These are phyloP conservation scores for Eublepharis macularius DNA, from an alignment of 2,113 vertebrate genomes.

Conservation along the genomic window DNA sequence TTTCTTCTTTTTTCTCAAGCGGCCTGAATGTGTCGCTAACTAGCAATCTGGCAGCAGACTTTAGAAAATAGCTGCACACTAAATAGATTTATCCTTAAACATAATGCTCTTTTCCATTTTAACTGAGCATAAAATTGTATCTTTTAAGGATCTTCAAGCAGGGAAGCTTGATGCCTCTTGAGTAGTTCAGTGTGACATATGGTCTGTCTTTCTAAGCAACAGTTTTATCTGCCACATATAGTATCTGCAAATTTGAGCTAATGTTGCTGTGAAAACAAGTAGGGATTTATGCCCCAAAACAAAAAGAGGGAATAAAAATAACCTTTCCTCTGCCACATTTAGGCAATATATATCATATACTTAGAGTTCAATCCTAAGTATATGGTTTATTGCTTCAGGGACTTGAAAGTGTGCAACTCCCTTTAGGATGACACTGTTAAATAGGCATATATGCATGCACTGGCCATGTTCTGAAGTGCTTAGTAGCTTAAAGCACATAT, in stretches of 20 bases:
- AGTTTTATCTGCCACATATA: slow-evolving; percentile 68
- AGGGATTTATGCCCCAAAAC: slow-evolving; percentile 70
- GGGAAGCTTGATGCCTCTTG: slow-evolving; percentile 63
- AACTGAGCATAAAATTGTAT: slow-evolving; percentile 77
- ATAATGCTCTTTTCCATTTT: slow-evolving; percentile 76
- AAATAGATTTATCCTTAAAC: slow-evolving; percentile 72
- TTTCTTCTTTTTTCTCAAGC: slow-evolving; percentile 27
- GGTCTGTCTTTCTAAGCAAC: slow-evolving; percentile 66
- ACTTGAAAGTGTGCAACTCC: too few species aligned
- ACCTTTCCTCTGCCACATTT: slow-evolving; percentile 58
- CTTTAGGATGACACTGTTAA: too few species aligned
- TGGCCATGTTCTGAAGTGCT: not conserved
- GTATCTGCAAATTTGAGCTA: slow-evolving; percentile 73
- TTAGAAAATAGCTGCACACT: slow-evolving; percentile 58
- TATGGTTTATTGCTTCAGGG: too few species aligned
- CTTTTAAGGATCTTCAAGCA: slow-evolving; percentile 65
- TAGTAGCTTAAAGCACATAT: not conserved
- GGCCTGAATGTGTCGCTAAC: slow-evolving; percentile 61
- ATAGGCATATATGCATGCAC: slow-evolving; percentile 30
- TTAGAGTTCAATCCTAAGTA: slow-evolving; percentile 32
- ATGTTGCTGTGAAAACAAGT: slow-evolving; percentile 76
- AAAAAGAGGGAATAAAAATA: slow-evolving; percentile 55
- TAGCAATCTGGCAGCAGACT: slow-evolving; percentile 70
- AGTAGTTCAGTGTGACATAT: slow-evolving; percentile 75
- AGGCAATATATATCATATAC: slow-evolving; percentile 37